These are phyloP conservation scores for Triops cancriformis DNA, from an alignment of 1,140 invertebrate genomes.

Conservation along the genomic window DNA sequence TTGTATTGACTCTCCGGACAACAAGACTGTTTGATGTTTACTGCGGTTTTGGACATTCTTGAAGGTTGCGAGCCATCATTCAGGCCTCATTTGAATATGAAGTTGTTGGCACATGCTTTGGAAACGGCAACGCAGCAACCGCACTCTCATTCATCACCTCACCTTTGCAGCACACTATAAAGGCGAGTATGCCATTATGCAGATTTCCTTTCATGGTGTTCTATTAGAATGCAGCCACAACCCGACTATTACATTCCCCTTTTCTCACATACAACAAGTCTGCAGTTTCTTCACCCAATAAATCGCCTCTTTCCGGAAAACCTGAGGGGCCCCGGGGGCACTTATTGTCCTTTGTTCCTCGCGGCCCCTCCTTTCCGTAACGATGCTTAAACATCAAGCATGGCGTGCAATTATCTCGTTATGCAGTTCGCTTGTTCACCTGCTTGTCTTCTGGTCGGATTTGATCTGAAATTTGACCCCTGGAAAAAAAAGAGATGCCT, in stretches of 20 bases:
- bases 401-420: neutral
- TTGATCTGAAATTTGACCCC: neutral
- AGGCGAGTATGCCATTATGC: slow-evolving; percentile 6
- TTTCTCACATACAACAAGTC: slow-evolving; percentile 1
- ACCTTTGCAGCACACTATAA: neutral
- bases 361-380: neutral
- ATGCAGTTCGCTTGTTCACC: neutral
- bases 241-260: slow-evolving; percentile 7
- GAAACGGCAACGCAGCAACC: neutral
- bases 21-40: slow-evolving; percentile 10
- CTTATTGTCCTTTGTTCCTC: neutral
- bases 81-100: neutral
- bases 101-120: slow-evolving; percentile 13
- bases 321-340: neutral
- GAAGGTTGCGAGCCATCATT: neutral
- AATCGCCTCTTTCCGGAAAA: neutral
- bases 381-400: neutral
- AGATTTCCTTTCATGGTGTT: slow-evolving; percentile 6
- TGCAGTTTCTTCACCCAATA: neutral
- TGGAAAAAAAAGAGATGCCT: neutral
- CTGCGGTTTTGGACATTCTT: neutral
- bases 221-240: slow-evolving; percentile 9
- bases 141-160: neutral
- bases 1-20: neutral
- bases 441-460: neutral